A percentile compares a stretch with the other conserved stretches of the same genome.
These are phyloP conservation scores for Eilema sororculum DNA, from an alignment of 2,888 invertebrate species.

Conservation along the genomic window DNA sequence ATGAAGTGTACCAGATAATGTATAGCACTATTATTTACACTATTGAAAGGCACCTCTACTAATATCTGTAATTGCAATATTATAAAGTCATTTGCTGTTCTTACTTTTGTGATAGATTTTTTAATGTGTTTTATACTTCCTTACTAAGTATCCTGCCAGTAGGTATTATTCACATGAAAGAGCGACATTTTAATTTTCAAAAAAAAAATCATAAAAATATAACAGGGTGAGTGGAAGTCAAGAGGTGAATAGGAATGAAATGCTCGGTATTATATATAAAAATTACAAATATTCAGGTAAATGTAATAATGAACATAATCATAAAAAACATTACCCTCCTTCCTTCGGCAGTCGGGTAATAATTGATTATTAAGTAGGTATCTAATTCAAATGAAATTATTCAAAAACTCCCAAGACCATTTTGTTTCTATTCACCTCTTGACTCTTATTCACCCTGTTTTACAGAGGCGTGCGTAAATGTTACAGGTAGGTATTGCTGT, in stretches of 20 bases:
- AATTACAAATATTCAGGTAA: too few species aligned
- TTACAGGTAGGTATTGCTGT: background rate
- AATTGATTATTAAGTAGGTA: too few species aligned
- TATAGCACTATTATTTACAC: constrained; percentile 47
- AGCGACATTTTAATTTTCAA: too few species aligned
- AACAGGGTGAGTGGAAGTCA: background rate
- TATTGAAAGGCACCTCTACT: constrained; percentile 44
- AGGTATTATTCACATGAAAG: background rate
- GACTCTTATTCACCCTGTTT: background rate
- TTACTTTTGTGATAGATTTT: constrained; percentile 26
- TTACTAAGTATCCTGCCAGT: background rate
- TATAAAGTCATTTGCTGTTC: constrained; percentile 19
- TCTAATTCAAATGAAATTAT: too few species aligned
- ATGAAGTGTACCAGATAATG: constrained; percentile 48
- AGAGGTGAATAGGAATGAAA: background rate
- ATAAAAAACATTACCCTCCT: background rate
- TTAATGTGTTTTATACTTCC: background rate
- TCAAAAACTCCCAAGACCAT: too few species aligned
- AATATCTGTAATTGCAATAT: constrained; percentile 35
- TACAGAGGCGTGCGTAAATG: background rate
- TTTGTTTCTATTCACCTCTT: background rate
- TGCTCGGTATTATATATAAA: too few species aligned
- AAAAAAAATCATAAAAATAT: too few species aligned
- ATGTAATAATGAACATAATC: background rate
- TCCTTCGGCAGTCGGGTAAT: too few species aligned